These are phyloP conservation scores for Guaruba guarouba DNA, from an alignment of 2,113 vertebrate species.

Conservation along the genomic window DNA sequence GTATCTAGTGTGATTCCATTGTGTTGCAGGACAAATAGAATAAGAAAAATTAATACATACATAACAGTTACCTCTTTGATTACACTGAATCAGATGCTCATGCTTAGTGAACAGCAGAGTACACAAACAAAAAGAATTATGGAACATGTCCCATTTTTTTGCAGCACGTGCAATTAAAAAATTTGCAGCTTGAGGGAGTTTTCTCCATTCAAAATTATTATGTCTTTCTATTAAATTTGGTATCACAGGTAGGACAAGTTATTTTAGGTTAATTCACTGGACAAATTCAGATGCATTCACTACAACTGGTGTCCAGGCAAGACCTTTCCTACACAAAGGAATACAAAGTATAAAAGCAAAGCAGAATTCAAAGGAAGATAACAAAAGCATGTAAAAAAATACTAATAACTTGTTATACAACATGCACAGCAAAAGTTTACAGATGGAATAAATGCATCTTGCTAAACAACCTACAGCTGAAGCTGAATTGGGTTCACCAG, in stretches of 20 bases:
- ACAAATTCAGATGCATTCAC: constrained; percentile 3
- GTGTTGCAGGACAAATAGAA: constrained; percentile 90
- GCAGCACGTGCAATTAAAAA: constrained; percentile 52
- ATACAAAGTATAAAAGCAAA: background rate
- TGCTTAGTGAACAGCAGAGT: constrained; percentile 65
- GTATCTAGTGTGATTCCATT: constrained; percentile 99
- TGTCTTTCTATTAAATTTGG: constrained; percentile 46
- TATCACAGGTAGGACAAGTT: constrained; percentile 14
- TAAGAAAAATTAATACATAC: constrained; percentile 87
- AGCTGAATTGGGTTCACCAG: constrained; percentile 15
- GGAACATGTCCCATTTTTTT: constrained; percentile 1
- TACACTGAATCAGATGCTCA: constrained; percentile 73
- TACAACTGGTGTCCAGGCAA: constrained; percentile 5
- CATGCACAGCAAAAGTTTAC: background rate
- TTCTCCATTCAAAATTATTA: background rate
- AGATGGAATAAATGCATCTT: background rate
- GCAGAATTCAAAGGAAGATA: background rate
- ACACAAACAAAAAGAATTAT: constrained; percentile 45
- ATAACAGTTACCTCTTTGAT: constrained; percentile 68
- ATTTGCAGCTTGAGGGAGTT: constrained; percentile 37
- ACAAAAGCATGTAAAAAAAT: background rate
- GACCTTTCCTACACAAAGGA: background rate
- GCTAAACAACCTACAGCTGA: background rate
- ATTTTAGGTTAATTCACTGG: constrained; percentile 22
- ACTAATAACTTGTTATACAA: background rate